Base-by-base conservation (phyloP, 2,113 vertebrate species). In the Dinomys branickii region DNA sequence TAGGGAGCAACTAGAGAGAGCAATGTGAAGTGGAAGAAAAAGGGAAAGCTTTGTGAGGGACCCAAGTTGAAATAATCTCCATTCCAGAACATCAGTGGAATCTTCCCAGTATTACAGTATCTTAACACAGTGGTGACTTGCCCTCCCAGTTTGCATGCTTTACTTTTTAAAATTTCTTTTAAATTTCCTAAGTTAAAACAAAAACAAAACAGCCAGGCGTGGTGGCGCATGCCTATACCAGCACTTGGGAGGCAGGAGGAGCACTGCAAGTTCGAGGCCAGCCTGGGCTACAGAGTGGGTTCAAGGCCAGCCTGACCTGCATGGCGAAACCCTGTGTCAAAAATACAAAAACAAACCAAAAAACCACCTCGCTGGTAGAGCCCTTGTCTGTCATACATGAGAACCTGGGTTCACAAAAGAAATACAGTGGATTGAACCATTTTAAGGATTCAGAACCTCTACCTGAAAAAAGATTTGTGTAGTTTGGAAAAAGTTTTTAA, bases 371-470 rank as follows among this genome's bases (percentile, higher is more conserved):
- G 50, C 26, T 78, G 44, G 44, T 50, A 38, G 11, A 44, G 41
- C 11, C 44, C 71, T 75, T 41, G 38, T 73, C 19, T 73, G 13
- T 47, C 73, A 77, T 47, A 77, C 3, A 12, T 71, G 73, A 28
- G 38, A 44, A 75, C 24, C 11, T 47, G 41, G 41, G 41, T 47
- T 75, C 22, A 75, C 41, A 47, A 24, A 75, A 94, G 35, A 88
- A 92, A 61, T 93, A 38, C 22, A 69, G 7, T 84, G 38, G 22
- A 75, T 56, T 61, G n/a, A 77, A 54, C 24, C 52, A 81, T 91
- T 88, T 89, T 77, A 88, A 96, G 44, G 58, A 26, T 82, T 95
- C 41, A 75, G 59, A 94, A 94, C 44, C 1, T 88, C 35, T 85
- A 38, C 63, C 93, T 90, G 56, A 28, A 83, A 67, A 19, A n/a